Evolutionary conservation across 2,797 vertebrate species (phyloP).

Genomic region (Intellagama lesueurii): DNA sequence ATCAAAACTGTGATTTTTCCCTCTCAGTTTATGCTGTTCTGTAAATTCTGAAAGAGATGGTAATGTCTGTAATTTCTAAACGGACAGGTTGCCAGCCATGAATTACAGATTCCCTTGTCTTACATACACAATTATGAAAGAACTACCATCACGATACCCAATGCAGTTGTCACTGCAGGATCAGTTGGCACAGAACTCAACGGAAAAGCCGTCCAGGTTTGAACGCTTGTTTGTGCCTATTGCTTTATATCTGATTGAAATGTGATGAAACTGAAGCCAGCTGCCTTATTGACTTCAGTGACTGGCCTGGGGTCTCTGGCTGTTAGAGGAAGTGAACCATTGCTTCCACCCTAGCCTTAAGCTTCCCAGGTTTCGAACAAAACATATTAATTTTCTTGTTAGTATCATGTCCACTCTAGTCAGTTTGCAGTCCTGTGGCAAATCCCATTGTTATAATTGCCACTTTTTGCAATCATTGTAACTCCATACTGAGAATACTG

Average conservation of each 20-base stretch:
- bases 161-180: constrained; percentile 78
- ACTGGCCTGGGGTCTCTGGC: not conserved
- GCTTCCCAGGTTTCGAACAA: not conserved
- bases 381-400: not conserved
- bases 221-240: not conserved
- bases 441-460: too few species aligned
- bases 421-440: too few species aligned
- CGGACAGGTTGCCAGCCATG: constrained; percentile 84
- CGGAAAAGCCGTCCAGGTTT: constrained; percentile 85
- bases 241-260: constrained; percentile 1
- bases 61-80: constrained; percentile 7
- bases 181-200: constrained; percentile 84
- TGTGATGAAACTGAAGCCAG: not conserved
- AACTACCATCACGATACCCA: constrained; percentile 83
- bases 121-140: constrained; percentile 86
- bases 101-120: constrained; percentile 82
- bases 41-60: not conserved
- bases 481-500: not conserved
- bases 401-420: too few species aligned
- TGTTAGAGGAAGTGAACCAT: not conserved
- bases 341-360: too few species aligned
- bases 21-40: not conserved
- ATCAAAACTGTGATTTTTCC: not conserved
- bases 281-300: not conserved
- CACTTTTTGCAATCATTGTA: too few species aligned